A percentile compares a stretch with the other conserved stretches of the same genome.
Conservation (phyloP, 2,113 vertebrate species). For the Lampris incognitus region DNA sequence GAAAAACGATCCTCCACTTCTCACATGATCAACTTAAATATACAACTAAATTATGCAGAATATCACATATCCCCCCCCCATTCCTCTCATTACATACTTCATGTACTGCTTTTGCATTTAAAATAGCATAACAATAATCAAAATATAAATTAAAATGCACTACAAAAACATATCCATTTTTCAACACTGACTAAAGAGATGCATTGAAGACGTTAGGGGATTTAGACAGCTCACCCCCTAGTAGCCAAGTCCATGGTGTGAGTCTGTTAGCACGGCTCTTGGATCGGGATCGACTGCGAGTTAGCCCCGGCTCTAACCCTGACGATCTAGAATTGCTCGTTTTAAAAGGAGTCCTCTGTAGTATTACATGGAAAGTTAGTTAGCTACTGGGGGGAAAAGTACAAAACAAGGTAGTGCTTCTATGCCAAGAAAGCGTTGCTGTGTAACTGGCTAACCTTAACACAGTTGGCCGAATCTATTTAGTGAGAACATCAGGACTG, state of each 20-base stretch:
- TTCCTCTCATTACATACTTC: slow-evolving; percentile 72
- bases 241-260: slow-evolving; percentile 34
- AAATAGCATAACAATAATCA: slow-evolving; percentile 75
- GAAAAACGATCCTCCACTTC: slow-evolving; percentile 50
- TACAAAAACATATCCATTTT: slow-evolving; percentile 60
- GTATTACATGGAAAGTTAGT: neutral
- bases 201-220: slow-evolving; percentile 56
- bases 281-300: slow-evolving; percentile 6
- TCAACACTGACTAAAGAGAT: slow-evolving; percentile 72
- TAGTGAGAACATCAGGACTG: slow-evolving; percentile 9
- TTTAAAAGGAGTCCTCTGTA: slow-evolving; percentile 54
- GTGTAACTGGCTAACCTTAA: slow-evolving; percentile 22
- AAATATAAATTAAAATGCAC: slow-evolving; percentile 82
- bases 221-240: slow-evolving; percentile 41
- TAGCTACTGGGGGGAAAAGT: neutral
- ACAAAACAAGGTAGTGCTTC: neutral
- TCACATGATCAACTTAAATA: slow-evolving; percentile 69
- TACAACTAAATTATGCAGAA: slow-evolving; percentile 75
- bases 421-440: neutral
- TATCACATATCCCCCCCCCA: slow-evolving; percentile 46
- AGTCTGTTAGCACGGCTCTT: slow-evolving; percentile 49
- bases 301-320: neutral
- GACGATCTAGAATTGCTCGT: neutral
- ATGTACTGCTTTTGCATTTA: slow-evolving; percentile 64
- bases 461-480: slow-evolving; percentile 20